These are phyloP conservation scores for Lipophrys pholis DNA, from an alignment of 2,113 vertebrate species.

Conservation along the genomic window DNA sequence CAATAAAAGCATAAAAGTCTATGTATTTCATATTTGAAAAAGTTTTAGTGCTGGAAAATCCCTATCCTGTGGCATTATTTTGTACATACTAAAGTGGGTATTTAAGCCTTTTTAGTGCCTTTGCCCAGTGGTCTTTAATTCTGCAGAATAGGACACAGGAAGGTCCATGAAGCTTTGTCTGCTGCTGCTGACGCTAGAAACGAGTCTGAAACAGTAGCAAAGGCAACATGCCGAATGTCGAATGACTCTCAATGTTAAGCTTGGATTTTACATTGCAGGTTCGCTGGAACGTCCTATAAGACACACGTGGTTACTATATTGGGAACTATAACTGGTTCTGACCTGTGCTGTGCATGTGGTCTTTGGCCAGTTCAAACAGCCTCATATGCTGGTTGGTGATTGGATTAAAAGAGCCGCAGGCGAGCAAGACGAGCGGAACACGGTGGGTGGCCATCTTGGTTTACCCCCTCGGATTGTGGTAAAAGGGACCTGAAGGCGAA, in stretches of 20 bases:
- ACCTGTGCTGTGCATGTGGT: slow-evolving; percentile 93
- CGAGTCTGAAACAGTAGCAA: neutral
- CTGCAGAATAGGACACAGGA: neutral
- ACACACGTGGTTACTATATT: neutral
- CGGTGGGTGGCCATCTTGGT: slow-evolving; percentile 81
- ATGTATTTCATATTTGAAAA: too few species aligned
- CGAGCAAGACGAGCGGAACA: slow-evolving; percentile 89
- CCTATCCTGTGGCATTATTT: too few species aligned
- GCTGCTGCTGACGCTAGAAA: slow-evolving; percentile 4
- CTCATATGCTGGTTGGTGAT: slow-evolving; percentile 95
- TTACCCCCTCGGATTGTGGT: slow-evolving; percentile 46
- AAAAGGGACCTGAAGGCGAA: slow-evolving; percentile 30
- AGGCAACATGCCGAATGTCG: too few species aligned
- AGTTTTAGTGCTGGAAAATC: too few species aligned
- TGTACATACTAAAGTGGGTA: too few species aligned
- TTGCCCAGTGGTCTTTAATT: neutral
- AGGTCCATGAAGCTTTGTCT: neutral
- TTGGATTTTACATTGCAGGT: too few species aligned
- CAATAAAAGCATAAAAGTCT: too few species aligned
- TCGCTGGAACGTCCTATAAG: too few species aligned
- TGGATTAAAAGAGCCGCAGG: slow-evolving; percentile 94
- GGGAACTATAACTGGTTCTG: slow-evolving; percentile 53
- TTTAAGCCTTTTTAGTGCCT: neutral
- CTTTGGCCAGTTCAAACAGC: slow-evolving; percentile 93
- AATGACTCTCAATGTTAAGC: too few species aligned